Evolutionary conservation across 2,113 vertebrate species (phyloP).

Genomic region (Ceuthmochares aereus): DNA sequence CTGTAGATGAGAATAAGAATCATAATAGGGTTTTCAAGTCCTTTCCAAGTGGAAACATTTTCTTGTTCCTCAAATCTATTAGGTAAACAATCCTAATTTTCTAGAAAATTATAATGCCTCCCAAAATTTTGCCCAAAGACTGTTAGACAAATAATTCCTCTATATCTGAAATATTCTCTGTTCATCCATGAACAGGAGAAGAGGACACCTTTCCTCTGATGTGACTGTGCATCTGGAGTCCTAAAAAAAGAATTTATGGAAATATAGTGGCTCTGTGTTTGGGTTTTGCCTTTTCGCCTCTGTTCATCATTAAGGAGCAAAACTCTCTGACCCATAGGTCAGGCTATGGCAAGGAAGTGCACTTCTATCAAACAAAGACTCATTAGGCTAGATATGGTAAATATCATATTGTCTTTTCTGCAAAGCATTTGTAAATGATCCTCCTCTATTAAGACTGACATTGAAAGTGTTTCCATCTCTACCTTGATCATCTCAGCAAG

Average conservation of each 20-base stretch:
- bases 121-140: background rate
- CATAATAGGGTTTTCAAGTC: background rate
- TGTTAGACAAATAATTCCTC: background rate
- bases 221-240: background rate
- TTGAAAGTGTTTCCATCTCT: background rate
- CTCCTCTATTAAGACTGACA: background rate
- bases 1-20: background rate
- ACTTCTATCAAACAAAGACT: background rate
- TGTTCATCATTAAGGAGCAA: background rate
- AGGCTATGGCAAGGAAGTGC: background rate
- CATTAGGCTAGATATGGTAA: background rate
- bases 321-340: background rate
- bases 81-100: background rate
- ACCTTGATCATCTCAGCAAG: background rate
- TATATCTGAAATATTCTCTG: background rate
- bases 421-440: background rate
- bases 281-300: background rate
- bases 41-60: background rate
- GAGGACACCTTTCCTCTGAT: background rate
- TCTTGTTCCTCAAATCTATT: background rate
- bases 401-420: background rate
- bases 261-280: background rate
- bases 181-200: background rate
- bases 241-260: background rate
- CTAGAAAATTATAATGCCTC: background rate